A percentile compares a stretch with the other conserved stretches of the same genome.
These are phyloP conservation scores for Cranoglanis bouderius DNA, from an alignment of 2,113 vertebrate species.

Conservation along the genomic window DNA sequence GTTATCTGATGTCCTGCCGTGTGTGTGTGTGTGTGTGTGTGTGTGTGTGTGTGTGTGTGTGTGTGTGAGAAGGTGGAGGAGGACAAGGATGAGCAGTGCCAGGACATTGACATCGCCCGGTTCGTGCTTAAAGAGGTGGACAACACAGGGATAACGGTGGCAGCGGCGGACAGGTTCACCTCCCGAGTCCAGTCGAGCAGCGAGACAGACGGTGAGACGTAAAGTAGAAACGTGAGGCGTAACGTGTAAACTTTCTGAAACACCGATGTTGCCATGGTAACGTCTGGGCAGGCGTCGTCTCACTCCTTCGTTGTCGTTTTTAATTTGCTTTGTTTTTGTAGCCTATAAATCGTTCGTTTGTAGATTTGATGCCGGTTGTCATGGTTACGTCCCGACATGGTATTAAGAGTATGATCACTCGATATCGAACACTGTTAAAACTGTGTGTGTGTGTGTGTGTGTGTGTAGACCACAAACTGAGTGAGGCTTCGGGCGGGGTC, in stretches of 20 bases:
- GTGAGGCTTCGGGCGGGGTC: constrained; percentile 88
- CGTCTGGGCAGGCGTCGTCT: not conserved
- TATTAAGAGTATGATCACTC: not conserved
- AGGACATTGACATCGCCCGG: constrained; percentile 89
- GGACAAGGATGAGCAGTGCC: constrained; percentile 68
- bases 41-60: constrained; percentile 9
- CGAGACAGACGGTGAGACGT: constrained; percentile 57
- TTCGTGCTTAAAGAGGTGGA: constrained; percentile 94
- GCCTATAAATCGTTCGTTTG: not conserved
- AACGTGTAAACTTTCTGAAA: not conserved
- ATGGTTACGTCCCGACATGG: not conserved
- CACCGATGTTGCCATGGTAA: not conserved
- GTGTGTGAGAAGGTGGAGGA: constrained; percentile 47
- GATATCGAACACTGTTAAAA: not conserved
- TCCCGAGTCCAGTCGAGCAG: constrained; percentile 59
- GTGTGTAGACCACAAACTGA: constrained; percentile 84
- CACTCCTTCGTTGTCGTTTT: not conserved
- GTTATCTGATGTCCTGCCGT: not conserved
- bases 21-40: not conserved
- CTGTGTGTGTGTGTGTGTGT: constrained; percentile 5
- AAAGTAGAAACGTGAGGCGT: not conserved
- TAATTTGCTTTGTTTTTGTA: not conserved
- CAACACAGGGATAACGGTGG: constrained; percentile 90
- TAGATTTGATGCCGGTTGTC: not conserved
- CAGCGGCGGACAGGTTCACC: constrained; percentile 85